Evolutionary conservation across 2,113 vertebrate genomes (phyloP).

Genomic region (Forbesichthys papilliferus): DNA sequence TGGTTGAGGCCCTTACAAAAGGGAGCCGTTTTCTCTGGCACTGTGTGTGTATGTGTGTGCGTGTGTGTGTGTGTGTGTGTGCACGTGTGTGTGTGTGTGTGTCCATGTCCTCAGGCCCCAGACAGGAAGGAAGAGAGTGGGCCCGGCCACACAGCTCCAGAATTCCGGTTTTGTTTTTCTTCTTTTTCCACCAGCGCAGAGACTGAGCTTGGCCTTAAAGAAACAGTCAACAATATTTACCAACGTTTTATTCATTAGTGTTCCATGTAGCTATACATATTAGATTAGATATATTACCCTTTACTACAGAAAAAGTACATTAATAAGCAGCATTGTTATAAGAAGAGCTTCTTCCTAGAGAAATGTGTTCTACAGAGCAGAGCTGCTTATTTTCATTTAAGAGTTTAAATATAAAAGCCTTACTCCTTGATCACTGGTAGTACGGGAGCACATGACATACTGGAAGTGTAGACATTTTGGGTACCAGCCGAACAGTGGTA

Average conservation of each 20-base stretch:
- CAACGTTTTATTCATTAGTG: constrained; percentile 29
- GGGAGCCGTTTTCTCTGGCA: constrained; percentile 64
- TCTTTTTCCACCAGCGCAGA: constrained; percentile 74
- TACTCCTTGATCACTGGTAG: constrained; percentile 36
- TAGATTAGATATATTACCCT: constrained; percentile 3
- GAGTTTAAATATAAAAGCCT: constrained; percentile 55
- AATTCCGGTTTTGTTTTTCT: constrained; percentile 75
- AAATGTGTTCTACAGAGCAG: constrained; percentile 2
- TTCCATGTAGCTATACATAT: constrained; percentile 19
- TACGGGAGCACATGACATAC: constrained; percentile 26
- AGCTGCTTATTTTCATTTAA: not conserved
- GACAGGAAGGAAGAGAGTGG: constrained; percentile 82
- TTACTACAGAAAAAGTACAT: constrained; percentile 6
- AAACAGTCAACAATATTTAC: constrained; percentile 64
- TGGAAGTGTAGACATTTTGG: constrained; percentile 26
- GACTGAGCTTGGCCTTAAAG: constrained; percentile 71
- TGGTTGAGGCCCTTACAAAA: constrained; percentile 67
- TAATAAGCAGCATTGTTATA: no score
- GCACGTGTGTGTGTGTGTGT: not conserved
- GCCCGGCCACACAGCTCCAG: constrained; percentile 69
- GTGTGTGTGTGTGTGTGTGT: constrained; percentile 8
- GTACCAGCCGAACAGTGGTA: constrained; percentile 3
- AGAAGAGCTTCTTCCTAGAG: constrained; percentile 13
- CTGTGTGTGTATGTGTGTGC: constrained; percentile 35
- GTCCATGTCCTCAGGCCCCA: constrained; percentile 61